Evolutionary conservation across 2,113 vertebrate species (phyloP).

Genomic region (Clinocottus analis): DNA sequence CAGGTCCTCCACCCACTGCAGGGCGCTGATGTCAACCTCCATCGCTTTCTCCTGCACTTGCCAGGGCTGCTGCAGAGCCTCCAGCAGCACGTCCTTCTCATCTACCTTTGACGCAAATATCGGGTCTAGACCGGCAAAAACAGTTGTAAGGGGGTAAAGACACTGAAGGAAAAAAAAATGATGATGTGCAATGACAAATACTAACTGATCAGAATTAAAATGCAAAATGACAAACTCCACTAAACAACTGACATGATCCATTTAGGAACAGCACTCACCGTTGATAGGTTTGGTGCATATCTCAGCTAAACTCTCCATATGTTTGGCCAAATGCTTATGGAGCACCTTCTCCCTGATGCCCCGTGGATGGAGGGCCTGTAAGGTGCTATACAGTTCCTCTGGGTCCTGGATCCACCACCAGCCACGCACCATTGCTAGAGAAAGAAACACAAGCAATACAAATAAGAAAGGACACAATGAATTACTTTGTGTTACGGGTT

Average conservation of each 20-base stretch:
- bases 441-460: constrained; percentile 5
- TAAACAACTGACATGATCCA: not conserved
- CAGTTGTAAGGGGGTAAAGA: not conserved
- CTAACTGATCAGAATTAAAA: not conserved
- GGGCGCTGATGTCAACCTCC: constrained; percentile 86
- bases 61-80: constrained; percentile 86
- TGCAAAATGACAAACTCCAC: not conserved
- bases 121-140: constrained; percentile 75
- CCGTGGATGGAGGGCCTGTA: constrained; percentile 89
- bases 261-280: constrained; percentile 79
- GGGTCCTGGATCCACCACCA: constrained; percentile 96
- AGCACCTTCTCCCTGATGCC: constrained; percentile 93
- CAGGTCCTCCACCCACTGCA: constrained; percentile 95
- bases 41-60: constrained; percentile 86
- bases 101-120: constrained; percentile 85
- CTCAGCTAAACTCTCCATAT: constrained; percentile 91
- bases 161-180: too few relatives aligned
- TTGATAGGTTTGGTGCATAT: constrained; percentile 84
- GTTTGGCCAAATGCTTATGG: constrained; percentile 94
- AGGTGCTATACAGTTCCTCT: constrained; percentile 86
- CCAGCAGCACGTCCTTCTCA: constrained; percentile 70
- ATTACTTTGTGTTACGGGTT: not conserved
- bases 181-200: not conserved
- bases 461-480: not conserved
- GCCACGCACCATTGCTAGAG: constrained; percentile 90